Conservation (phyloP, 2,113 vertebrate genomes). For the Xyliphius kryptos region DNA sequence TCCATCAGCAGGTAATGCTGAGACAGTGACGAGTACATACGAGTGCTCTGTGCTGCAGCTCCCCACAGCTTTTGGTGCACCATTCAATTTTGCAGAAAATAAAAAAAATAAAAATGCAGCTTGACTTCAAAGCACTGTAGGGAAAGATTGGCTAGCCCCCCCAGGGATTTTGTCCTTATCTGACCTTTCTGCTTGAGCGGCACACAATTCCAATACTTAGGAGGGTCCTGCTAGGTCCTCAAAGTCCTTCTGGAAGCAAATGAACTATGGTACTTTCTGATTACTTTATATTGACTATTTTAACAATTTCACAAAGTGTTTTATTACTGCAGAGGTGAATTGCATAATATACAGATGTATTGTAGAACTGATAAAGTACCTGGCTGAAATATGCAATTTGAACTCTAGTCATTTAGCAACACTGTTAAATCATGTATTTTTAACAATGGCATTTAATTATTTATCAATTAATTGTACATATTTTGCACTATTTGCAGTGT, state of each 20-base stretch:
- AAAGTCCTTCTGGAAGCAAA: slow-evolving; percentile 57
- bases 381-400: not conserved
- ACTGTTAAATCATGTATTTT: not conserved
- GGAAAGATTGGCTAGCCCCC: slow-evolving; percentile 4
- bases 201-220: slow-evolving; percentile 48
- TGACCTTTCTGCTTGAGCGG: slow-evolving; percentile 47
- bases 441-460: too few species aligned
- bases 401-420: not conserved
- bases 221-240: slow-evolving; percentile 44
- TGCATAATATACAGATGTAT: not conserved
- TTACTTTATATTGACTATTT: slow-evolving; percentile 60
- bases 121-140: slow-evolving; percentile 15
- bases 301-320: slow-evolving; percentile 23
- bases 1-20: slow-evolving; percentile 31
- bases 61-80: not conserved
- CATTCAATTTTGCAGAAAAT: slow-evolving; percentile 10
- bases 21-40: slow-evolving; percentile 16
- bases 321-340: not conserved
- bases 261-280: slow-evolving; percentile 59
- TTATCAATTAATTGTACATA: too few species aligned
- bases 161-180: slow-evolving; percentile 14
- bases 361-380: not conserved
- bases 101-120: not conserved
- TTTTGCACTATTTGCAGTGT: too few species aligned
- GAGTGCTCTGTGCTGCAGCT: slow-evolving; percentile 5